A percentile compares a stretch with the other conserved stretches of the same genome.
These are phyloP conservation scores for Xylocampa areola DNA, from an alignment of 2,888 invertebrate species.

Conservation along the genomic window DNA sequence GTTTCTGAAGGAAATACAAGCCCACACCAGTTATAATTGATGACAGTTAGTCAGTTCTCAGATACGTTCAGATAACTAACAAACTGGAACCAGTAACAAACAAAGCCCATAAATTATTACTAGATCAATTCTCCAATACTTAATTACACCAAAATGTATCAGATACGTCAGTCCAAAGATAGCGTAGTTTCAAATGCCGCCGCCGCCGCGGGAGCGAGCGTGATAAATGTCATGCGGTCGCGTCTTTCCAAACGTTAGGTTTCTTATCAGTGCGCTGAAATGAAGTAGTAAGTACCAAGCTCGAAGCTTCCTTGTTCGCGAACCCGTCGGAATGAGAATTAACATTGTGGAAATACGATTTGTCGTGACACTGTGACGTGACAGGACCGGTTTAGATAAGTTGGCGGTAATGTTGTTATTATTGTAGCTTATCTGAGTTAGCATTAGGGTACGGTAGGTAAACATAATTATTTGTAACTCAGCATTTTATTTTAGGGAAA, in stretches of 20 bases:
- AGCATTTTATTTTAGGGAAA: too few species aligned
- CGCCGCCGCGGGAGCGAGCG: slow-evolving; percentile 57
- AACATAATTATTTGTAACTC: too few species aligned
- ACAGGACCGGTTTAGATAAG: slow-evolving; percentile 48
- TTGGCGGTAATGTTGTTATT: slow-evolving; percentile 50
- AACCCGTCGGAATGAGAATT: slow-evolving; percentile 47
- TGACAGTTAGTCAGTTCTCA: not conserved
- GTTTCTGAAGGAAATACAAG: too few species aligned
- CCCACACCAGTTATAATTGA: too few species aligned
- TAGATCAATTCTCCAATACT: slow-evolving; percentile 20
- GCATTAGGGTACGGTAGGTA: slow-evolving; percentile 28
- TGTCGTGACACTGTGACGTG: slow-evolving; percentile 49
- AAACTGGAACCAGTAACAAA: slow-evolving; percentile 6
- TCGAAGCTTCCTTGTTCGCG: slow-evolving; percentile 39
- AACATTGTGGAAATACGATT: slow-evolving; percentile 48
- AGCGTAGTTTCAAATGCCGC: slow-evolving; percentile 59
- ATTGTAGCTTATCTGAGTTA: slow-evolving; percentile 27
- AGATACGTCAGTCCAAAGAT: slow-evolving; percentile 58
- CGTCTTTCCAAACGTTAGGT: slow-evolving; percentile 69
- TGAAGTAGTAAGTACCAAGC: slow-evolving; percentile 45
- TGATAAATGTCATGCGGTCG: slow-evolving; percentile 75
- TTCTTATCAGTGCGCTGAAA: slow-evolving; percentile 64
- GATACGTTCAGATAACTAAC: not conserved
- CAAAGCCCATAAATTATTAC: slow-evolving; percentile 24
- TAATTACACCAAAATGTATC: slow-evolving; percentile 37